Conservation (phyloP, 2,888 invertebrate species). For the Erebia epiphron region DNA sequence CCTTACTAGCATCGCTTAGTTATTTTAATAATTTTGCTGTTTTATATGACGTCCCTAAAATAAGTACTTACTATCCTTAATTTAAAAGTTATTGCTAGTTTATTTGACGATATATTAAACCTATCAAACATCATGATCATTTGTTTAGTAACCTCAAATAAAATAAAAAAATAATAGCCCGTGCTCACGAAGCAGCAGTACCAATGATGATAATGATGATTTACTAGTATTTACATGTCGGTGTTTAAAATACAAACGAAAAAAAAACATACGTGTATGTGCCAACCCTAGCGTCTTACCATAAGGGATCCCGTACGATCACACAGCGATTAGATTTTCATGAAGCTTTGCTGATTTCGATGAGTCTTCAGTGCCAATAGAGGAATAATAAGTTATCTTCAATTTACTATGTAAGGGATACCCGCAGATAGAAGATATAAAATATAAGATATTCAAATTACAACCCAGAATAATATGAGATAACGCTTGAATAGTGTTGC, state of each 20-base stretch:
- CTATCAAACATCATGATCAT: too few species aligned
- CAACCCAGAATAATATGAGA: not conserved
- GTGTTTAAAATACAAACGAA: not conserved
- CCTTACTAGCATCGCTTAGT: too few species aligned
- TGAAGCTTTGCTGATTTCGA: slow-evolving; percentile 59
- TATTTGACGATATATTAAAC: too few species aligned
- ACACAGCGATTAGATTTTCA: slow-evolving; percentile 77
- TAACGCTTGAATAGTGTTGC: not conserved
- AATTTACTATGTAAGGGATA: not conserved
- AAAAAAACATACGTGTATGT: not conserved
- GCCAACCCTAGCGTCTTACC: slow-evolving; percentile 49
- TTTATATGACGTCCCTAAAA: too few species aligned
- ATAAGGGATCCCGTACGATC: slow-evolving; percentile 61
- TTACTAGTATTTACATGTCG: too few species aligned
- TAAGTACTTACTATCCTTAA: too few species aligned
- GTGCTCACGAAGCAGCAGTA: too few species aligned
- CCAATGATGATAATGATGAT: too few species aligned
- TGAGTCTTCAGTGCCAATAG: slow-evolving; percentile 38
- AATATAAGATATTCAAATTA: slow-evolving; percentile 11
- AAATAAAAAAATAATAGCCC: too few species aligned
- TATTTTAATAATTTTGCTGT: too few species aligned
- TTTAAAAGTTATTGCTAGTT: too few species aligned
- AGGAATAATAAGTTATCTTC: slow-evolving; percentile 37
- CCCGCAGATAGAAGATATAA: slow-evolving; percentile 1
- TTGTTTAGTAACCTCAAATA: too few species aligned